phyloP scores from a whole-genome alignment of 2,888 invertebrate genomes.

The Epirrhoe alternata region DNA sequence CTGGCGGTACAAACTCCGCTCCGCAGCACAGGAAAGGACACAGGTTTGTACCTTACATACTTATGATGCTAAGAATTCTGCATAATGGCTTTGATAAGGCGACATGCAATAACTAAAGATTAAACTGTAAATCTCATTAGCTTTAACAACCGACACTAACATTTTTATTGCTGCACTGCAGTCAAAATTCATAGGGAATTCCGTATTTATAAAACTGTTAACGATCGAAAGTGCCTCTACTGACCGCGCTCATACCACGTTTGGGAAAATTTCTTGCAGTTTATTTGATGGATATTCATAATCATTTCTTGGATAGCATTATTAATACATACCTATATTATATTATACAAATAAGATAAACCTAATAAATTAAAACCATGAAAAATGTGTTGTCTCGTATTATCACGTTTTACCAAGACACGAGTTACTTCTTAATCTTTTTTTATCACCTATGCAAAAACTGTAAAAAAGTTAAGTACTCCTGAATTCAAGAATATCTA shows the following conservation, averaged over 20 bases:
- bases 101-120: neutral
- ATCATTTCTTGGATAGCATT: neutral
- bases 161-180: conserved; percentile 4
- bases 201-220: conserved; percentile 8
- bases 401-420: too few species aligned
- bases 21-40: conserved; percentile 88
- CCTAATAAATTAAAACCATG: too few species aligned
- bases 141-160: too few species aligned
- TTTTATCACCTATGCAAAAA: too few species aligned
- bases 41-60: conserved; percentile 68
- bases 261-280: neutral
- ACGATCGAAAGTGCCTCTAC: neutral
- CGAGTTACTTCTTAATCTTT: too few species aligned
- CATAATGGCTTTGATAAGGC: neutral
- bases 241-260: neutral
- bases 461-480: too few species aligned
- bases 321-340: too few species aligned
- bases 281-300: neutral
- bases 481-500: too few species aligned
- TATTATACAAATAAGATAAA: too few species aligned
- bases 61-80: neutral
- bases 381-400: too few species aligned
- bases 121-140: too few species aligned
- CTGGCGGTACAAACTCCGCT: conserved; percentile 80
- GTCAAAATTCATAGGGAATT: conserved; percentile 1